Base-by-base conservation (phyloP, 2,888 invertebrate genomes). In the Pseudococcus longispinus region DNA sequence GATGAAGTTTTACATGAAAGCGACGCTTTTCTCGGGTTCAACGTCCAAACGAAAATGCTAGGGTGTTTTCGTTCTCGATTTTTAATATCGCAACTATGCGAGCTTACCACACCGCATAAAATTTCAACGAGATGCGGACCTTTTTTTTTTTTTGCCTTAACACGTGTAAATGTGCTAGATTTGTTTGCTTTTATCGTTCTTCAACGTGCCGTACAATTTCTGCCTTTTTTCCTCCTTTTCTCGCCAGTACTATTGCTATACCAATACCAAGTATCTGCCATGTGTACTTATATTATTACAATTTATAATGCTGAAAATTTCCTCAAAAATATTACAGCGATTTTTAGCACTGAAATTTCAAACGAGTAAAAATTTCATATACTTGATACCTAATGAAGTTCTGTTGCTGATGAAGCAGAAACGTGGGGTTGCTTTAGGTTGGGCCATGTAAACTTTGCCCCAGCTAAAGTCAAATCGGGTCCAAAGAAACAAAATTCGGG, bases 1-100 rank as follows among this genome's bases (percentile, higher is more conserved):
- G 77, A 29, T 20, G 20, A 80, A 80, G 77, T 80, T 80, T 80
- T 80, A 42, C 77, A 80, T 80, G 37, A 80, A 80, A 80, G 29
- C 23, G 37, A 80, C 77, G 42, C 29, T 42, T 32, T 20, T 13
- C 9, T 32, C 42, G 29, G 77, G 20, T 80, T 37, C 29, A 26
- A 80, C 37, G 42, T 37, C 42, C 77, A 70, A 70, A 29, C 70
- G 29, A 29, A 70, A 70, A 70, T 70, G 29, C 29, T 23, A 60
- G 60, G 29, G 18, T 18, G 29, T 13, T 70, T 70, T 70, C 29
- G 2, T 32, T 70, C 70, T 70, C 29, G 29, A 70, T 70, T 70
- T 32, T 70, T 70, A 29, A 70, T 29, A 70, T 70, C 29, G 70
- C 18, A 18, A 3, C 70, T 18, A 18, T 18, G 23, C 9, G 20